These are phyloP conservation scores for Limosa lapponica DNA, from an alignment of 2,797 vertebrate genomes.

Conservation along the genomic window DNA sequence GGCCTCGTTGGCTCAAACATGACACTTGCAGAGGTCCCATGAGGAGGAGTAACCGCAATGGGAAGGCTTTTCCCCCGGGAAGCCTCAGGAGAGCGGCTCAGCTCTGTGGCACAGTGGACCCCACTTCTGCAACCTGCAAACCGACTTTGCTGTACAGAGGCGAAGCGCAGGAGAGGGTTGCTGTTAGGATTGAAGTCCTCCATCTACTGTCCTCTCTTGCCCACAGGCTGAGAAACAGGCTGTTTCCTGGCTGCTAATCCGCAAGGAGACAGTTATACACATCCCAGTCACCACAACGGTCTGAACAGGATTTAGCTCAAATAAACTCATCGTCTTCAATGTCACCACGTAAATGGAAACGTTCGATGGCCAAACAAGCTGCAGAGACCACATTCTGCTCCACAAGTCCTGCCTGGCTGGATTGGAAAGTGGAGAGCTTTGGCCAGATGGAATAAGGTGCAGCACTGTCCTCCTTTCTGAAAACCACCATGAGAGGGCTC, in stretches of 20 bases:
- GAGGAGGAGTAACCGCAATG: neutral
- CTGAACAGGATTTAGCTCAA: neutral
- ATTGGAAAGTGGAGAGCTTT: neutral
- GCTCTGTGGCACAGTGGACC: neutral
- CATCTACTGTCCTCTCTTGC: too few species aligned
- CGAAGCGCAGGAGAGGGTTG: neutral
- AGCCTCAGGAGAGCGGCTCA: neutral
- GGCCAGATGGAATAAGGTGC: neutral
- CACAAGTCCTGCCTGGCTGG: neutral
- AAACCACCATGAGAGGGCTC: neutral
- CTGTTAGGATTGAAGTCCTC: neutral
- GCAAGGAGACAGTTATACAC: neutral
- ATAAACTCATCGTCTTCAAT: neutral
- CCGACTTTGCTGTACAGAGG: neutral
- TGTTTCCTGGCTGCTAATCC: neutral
- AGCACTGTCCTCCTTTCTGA: neutral
- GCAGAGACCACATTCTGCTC: neutral
- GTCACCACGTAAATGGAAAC: neutral
- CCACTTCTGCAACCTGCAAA: neutral
- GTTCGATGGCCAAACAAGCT: neutral
- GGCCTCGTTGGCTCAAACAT: neutral
- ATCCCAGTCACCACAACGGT: neutral
- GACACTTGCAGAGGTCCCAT: neutral
- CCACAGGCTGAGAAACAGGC: too few species aligned
- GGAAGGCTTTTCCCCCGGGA: neutral